A percentile compares a stretch with the other conserved stretches of the same genome.
These are phyloP conservation scores for Thalassaphorura encarpata DNA, from an alignment of 1,140 invertebrate species.

Conservation along the genomic window DNA sequence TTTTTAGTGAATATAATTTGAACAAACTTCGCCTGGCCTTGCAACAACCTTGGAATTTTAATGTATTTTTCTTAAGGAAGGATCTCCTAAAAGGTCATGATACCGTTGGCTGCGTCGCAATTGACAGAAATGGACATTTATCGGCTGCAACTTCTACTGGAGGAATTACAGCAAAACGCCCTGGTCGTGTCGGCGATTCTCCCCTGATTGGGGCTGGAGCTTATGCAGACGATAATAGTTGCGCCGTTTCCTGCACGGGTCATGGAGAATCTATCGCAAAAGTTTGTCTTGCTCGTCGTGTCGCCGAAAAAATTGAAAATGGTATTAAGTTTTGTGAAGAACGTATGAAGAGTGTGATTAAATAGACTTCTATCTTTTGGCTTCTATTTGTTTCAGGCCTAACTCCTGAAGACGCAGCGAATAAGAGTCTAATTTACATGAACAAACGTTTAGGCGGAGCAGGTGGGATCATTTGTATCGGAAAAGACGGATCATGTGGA, in stretches of 20 bases:
- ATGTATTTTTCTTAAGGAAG: no score
- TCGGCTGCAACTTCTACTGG: slow-evolving; percentile 74
- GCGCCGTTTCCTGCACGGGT: slow-evolving; percentile 63
- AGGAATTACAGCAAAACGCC: slow-evolving; percentile 67
- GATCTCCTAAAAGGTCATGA: no score
- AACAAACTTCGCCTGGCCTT: no score
- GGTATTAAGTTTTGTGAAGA: slow-evolving; percentile 53
- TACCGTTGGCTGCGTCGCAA: slow-evolving; percentile 73
- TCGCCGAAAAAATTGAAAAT: slow-evolving; percentile 52
- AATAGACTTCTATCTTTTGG: no score
- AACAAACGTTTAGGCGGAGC: slow-evolving; percentile 54
- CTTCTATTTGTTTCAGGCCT: slow-evolving; percentile 22
- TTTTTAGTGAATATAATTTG: no score
- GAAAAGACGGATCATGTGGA: slow-evolving; percentile 55
- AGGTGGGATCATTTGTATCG: slow-evolving; percentile 65
- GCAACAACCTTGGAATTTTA: no score
- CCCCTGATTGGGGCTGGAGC: slow-evolving; percentile 59
- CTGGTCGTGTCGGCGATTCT: slow-evolving; percentile 70
- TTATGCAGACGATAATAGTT: slow-evolving; percentile 57
- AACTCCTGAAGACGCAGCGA: slow-evolving; percentile 37
- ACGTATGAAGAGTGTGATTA: slow-evolving; percentile 6
- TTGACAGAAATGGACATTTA: slow-evolving; percentile 55
- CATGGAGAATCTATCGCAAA: slow-evolving; percentile 65
- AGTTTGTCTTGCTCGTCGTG: slow-evolving; percentile 60
- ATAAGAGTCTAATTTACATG: slow-evolving; percentile 50